phyloP scores from a whole-genome alignment of 2,888 invertebrate genomes.

The Cotesia congregata region DNA sequence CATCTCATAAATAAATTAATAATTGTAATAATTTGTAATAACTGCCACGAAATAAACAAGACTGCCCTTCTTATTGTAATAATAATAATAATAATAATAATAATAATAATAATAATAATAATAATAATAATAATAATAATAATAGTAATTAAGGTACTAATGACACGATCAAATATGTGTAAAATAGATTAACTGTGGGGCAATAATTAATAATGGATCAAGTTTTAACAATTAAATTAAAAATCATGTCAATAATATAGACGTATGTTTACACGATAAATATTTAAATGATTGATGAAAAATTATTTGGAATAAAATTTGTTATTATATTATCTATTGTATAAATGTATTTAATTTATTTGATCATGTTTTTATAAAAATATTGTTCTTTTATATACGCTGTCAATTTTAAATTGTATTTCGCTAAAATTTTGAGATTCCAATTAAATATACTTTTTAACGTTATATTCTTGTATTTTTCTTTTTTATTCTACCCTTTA shows the following conservation, averaged over 20 bases:
- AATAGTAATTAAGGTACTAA: not conserved
- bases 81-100: not conserved
- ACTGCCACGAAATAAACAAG: conserved; percentile 29
- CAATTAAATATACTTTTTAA: not conserved
- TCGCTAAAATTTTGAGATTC: not conserved
- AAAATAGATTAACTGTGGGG: not conserved
- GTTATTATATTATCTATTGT: not conserved
- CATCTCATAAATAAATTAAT: not conserved
- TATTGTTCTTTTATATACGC: not conserved
- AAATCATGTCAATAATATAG: not conserved
- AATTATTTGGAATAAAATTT: too few relatives aligned
- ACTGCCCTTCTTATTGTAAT: conserved; percentile 16
- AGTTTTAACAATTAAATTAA: not conserved
- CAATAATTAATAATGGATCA: not conserved
- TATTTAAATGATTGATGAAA: not conserved
- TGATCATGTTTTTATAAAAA: not conserved
- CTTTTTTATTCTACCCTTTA: not conserved
- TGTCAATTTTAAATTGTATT: not conserved
- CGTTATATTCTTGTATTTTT: not conserved
- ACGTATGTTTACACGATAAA: not conserved
- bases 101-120: not conserved
- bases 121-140: not conserved
- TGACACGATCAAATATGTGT: not conserved
- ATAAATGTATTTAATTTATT: not conserved
- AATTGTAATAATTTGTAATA: conserved; percentile 12